A percentile compares a stretch with the other conserved stretches of the same genome.
Conservation (phyloP, 2,888 invertebrate genomes). For the Colletes collaris region DNA sequence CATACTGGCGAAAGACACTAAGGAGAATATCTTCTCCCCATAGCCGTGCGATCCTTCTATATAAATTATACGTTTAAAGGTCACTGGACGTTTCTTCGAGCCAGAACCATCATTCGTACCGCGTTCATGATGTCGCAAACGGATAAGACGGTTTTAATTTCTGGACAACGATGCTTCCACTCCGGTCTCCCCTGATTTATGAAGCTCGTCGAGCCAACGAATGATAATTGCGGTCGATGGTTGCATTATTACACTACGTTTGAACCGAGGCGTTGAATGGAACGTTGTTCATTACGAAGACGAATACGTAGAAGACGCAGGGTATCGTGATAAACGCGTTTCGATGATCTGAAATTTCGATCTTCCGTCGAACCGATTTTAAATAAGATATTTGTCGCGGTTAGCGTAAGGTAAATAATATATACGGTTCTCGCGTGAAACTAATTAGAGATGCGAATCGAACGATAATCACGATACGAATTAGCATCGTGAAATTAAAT, state of each 20-base stretch:
- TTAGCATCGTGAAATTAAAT: neutral
- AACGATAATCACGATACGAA: neutral
- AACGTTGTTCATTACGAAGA: slow-evolving; percentile 2
- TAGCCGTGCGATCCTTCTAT: slow-evolving; percentile 65
- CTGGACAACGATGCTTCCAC: slow-evolving; percentile 27
- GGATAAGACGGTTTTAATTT: slow-evolving; percentile 54
- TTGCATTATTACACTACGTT: slow-evolving; percentile 24
- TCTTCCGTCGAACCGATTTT: neutral
- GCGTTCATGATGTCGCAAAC: slow-evolving; percentile 47
- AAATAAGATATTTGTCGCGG: neutral
- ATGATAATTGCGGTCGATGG: slow-evolving; percentile 26
- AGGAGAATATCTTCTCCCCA: slow-evolving; percentile 64
- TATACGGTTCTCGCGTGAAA: neutral
- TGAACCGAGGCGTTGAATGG: slow-evolving; percentile 16
- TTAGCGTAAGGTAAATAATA: neutral
- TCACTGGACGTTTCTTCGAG: slow-evolving; percentile 73
- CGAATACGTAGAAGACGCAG: neutral
- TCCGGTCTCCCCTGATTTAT: slow-evolving; percentile 36
- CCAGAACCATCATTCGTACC: slow-evolving; percentile 61
- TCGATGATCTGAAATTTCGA: neutral
- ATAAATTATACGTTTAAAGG: slow-evolving; percentile 79
- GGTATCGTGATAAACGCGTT: neutral
- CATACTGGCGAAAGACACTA: slow-evolving; percentile 61
- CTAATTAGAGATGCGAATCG: slow-evolving; percentile 10
- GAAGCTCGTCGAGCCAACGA: slow-evolving; percentile 1